Percentiles rank a stretch among this genome's conserved stretches.
Conservation (phyloP, 2,113 vertebrate species). For the Urocolius indicus region DNA sequence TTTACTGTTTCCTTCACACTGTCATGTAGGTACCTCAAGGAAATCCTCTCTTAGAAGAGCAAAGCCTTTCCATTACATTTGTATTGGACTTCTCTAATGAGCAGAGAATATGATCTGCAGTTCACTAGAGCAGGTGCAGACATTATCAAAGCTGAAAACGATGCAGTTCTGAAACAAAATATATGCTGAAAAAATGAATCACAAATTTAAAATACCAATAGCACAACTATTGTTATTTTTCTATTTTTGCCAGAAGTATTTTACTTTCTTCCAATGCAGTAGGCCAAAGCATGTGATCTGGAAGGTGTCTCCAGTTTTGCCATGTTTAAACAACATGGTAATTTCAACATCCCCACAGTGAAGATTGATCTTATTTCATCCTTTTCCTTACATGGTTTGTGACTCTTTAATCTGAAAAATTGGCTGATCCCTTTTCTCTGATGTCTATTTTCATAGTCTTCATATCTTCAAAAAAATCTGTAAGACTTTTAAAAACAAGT, state of each 20-base stretch:
- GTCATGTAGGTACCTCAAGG: not conserved
- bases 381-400: not conserved
- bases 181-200: rapidly evolving
- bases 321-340: not conserved
- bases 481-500: not conserved
- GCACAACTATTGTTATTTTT: not conserved
- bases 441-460: not conserved
- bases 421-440: not conserved
- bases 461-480: not conserved
- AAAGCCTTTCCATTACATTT: not conserved
- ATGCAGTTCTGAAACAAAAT: not conserved
- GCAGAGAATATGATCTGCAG: not conserved
- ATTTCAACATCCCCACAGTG: not conserved
- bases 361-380: not conserved
- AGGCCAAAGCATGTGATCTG: not conserved
- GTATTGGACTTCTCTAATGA: not conserved
- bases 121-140: not conserved
- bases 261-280: not conserved
- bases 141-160: not conserved
- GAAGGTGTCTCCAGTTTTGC: not conserved
- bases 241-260: not conserved
- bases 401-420: not conserved
- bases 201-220: not conserved
- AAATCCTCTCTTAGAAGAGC: not conserved
- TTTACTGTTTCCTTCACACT: not conserved